phyloP scores from a whole-genome alignment of 2,888 invertebrate genomes.

The Matsumyia berberina region DNA sequence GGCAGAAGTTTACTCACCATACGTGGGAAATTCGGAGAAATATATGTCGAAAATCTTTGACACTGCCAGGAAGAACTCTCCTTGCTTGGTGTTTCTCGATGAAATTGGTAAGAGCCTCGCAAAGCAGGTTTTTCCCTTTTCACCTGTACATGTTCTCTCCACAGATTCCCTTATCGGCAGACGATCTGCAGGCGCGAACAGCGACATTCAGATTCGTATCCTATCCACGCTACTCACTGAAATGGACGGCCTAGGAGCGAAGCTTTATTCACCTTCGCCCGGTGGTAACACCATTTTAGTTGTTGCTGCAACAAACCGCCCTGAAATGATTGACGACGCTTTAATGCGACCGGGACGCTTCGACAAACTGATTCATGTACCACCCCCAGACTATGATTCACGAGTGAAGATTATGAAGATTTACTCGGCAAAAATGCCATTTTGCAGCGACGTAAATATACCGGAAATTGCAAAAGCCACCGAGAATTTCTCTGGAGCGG shows the following conservation, averaged over 20 bases:
- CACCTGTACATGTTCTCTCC: constrained; percentile 1
- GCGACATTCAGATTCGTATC: constrained; percentile 86
- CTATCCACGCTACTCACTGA: constrained; percentile 87
- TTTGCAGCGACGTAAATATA: constrained; percentile 84
- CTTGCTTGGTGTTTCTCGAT: constrained; percentile 87
- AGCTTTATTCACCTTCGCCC: constrained; percentile 30
- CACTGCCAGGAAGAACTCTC: constrained; percentile 86
- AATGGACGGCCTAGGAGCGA: constrained; percentile 87
- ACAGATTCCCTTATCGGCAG: constrained; percentile 85
- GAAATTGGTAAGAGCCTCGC: constrained; percentile 85
- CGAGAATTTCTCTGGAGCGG: constrained; percentile 87
- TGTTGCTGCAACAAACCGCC: constrained; percentile 88
- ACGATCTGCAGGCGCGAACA: constrained; percentile 80
- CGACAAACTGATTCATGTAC: constrained; percentile 87
- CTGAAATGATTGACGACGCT: constrained; percentile 87
- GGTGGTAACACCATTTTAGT: constrained; percentile 85
- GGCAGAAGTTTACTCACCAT: constrained; percentile 88
- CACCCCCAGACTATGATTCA: constrained; percentile 86
- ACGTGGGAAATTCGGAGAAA: constrained; percentile 88
- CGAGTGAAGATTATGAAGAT: constrained; percentile 85
- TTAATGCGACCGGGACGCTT: constrained; percentile 87
- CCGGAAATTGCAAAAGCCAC: constrained; percentile 84
- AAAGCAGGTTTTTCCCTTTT: background rate
- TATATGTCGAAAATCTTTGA: constrained; percentile 86
- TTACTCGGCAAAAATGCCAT: constrained; percentile 84